Base-by-base conservation (phyloP, 1,140 invertebrate genomes). In the Laupala kohalensis region DNA sequence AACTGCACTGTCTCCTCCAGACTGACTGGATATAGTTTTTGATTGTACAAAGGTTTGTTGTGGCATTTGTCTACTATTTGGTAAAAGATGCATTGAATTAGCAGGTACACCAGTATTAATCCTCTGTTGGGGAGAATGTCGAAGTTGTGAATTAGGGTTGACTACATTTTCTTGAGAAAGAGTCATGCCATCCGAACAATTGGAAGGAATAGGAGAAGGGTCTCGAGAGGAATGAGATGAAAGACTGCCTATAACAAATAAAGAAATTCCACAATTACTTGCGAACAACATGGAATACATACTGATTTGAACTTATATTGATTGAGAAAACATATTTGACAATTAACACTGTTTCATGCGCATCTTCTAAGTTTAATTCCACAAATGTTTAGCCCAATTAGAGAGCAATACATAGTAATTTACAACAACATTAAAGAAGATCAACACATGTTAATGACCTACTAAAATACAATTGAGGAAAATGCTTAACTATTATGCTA, bases 221-320 rank as follows among this genome's bases (percentile, higher is more conserved):
- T 77, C 76, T 23, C 76, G 69, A 13, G 76, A 77, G 24, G 76
- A 77, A 27, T 77, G 74, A 12, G 75, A 77, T n/a, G 76, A 77
- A 62, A 77, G 69, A 72, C 75, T 76, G 27, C 73, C 76, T 77
- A 71, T 19, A 76, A 76, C 9, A 72, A 72, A 9, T 9, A 24
- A 67, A 72, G 24, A 25, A 69, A 69, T 24, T 2, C 26, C 23
- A 25, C 4, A 25, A 25, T n/a, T n/a, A n/a, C n/a, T n/a, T n/a
- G n/a, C n/a, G n/a, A n/a, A n/a, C n/a, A n/a, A n/a, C n/a, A n/a
- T n/a, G n/a, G n/a, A n/a, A n/a, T n/a, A n/a, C n/a, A n/a, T n/a
- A n/a, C n/a, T n/a, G n/a, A n/a, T n/a, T n/a, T n/a, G n/a, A n/a
- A n/a, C n/a, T n/a, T n/a, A n/a, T n/a, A n/a, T n/a, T n/a, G n/a